Conservation (phyloP, 2,113 vertebrate genomes). For the Smithornis capensis region DNA sequence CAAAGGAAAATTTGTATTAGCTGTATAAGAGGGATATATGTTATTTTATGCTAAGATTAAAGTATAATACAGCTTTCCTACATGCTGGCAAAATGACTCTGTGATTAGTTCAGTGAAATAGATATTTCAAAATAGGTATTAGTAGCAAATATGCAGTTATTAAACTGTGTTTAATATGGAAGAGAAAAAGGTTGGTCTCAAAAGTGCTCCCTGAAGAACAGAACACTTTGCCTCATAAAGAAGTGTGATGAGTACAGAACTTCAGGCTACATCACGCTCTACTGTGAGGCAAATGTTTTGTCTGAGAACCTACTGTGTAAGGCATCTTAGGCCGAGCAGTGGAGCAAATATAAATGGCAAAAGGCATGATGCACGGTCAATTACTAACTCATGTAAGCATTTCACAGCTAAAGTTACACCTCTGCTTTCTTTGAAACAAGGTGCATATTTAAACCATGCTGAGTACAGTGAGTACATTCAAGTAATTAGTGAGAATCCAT, state of each 20-base stretch:
- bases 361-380: background rate
- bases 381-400: background rate
- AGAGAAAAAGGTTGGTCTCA: background rate
- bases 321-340: background rate
- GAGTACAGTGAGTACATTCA: background rate
- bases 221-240: background rate
- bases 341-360: background rate
- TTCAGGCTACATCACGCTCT: background rate
- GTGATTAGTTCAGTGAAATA: background rate
- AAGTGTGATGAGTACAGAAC: background rate
- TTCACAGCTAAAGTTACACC: background rate
- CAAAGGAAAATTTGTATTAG: background rate
- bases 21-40: background rate
- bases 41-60: background rate
- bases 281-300: background rate
- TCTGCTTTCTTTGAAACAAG: background rate
- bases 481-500: background rate
- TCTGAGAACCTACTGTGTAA: background rate
- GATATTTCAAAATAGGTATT: background rate
- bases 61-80: background rate
- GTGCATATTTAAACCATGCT: background rate
- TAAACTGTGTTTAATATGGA: background rate
- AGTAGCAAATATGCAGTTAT: background rate
- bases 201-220: background rate
- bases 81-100: background rate